These are phyloP conservation scores for Anolis apletophallus DNA, from an alignment of 2,797 vertebrate species.

Conservation along the genomic window DNA sequence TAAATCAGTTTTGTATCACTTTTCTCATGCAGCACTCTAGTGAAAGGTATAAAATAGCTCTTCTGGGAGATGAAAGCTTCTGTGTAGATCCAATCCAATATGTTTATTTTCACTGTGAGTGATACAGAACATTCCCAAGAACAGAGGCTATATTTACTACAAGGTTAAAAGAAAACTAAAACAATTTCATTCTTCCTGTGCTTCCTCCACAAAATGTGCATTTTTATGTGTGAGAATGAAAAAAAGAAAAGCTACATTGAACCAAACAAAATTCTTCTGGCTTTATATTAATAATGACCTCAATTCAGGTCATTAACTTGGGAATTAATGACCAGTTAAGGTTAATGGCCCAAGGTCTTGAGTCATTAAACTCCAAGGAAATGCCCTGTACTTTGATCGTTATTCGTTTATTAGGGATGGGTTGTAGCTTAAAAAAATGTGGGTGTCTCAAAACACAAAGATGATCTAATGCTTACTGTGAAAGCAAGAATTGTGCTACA, in stretches of 20 bases:
- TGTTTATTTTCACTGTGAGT: conserved; percentile 67
- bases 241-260: conserved; percentile 51
- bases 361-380: conserved; percentile 72
- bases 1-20: conserved; percentile 5
- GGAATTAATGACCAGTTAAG: conserved; percentile 76
- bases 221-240: conserved; percentile 44
- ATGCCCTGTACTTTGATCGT: conserved; percentile 59
- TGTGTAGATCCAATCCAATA: conserved; percentile 1
- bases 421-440: conserved; percentile 31
- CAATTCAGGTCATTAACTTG: conserved; percentile 71
- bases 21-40: not conserved
- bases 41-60: not conserved
- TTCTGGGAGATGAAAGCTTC: not conserved
- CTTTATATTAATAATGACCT: conserved; percentile 76
- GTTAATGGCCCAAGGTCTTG: conserved; percentile 70
- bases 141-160: accelerated
- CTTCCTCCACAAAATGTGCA: conserved; percentile 34
- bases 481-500: conserved; percentile 30
- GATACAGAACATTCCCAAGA: conserved; percentile 36
- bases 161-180: conserved; percentile 26
- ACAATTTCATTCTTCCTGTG: not conserved
- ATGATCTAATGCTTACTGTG: conserved; percentile 18
- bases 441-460: conserved; percentile 28
- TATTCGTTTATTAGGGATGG: conserved; percentile 69
- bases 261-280: conserved; percentile 64